Percentiles rank a stretch among this genome's conserved stretches.
phyloP scores from a whole-genome alignment of 2,888 invertebrate genomes.

The Nemoura dubitans region DNA sequence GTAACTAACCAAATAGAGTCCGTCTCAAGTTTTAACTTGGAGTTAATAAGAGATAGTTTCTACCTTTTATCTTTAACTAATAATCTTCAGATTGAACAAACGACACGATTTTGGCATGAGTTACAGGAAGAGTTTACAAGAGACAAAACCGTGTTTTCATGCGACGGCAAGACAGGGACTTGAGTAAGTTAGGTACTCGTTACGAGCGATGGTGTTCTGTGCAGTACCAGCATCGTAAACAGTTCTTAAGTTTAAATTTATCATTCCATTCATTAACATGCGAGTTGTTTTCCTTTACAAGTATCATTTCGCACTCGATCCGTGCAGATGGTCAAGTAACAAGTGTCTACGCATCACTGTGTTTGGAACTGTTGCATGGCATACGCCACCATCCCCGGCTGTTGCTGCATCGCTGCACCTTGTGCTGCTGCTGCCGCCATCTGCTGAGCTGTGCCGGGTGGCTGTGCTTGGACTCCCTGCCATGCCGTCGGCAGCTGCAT shows the following conservation, averaged over 20 bases:
- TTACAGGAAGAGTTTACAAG: conserved; percentile 41
- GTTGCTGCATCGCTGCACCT: conserved; percentile 55
- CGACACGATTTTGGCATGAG: conserved; percentile 40
- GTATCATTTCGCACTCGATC: conserved; percentile 38
- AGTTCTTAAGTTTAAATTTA: conserved; percentile 39
- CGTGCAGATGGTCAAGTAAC: conserved; percentile 35
- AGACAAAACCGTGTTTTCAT: conserved; percentile 32
- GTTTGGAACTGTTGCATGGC: conserved; percentile 86
- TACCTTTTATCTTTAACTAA: neutral
- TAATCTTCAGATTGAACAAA: conserved; percentile 43
- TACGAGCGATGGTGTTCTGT: conserved; percentile 25
- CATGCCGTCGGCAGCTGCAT: conserved; percentile 64
- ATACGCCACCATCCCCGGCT: conserved; percentile 60
- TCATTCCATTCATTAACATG: conserved; percentile 37
- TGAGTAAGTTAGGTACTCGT: conserved; percentile 27
- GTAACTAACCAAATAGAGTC: neutral
- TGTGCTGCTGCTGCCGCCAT: conserved; percentile 70
- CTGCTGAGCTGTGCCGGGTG: conserved; percentile 62
- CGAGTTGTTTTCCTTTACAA: conserved; percentile 31
- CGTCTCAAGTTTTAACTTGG: neutral
- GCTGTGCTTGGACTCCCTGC: conserved; percentile 59
- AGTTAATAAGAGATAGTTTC: conserved; percentile 23
- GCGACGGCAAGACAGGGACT: conserved; percentile 42
- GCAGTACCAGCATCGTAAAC: conserved; percentile 37
- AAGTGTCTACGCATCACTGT: conserved; percentile 69